phyloP scores from a whole-genome alignment of 2,113 vertebrate genomes.

The Entosphenus tridentatus region DNA sequence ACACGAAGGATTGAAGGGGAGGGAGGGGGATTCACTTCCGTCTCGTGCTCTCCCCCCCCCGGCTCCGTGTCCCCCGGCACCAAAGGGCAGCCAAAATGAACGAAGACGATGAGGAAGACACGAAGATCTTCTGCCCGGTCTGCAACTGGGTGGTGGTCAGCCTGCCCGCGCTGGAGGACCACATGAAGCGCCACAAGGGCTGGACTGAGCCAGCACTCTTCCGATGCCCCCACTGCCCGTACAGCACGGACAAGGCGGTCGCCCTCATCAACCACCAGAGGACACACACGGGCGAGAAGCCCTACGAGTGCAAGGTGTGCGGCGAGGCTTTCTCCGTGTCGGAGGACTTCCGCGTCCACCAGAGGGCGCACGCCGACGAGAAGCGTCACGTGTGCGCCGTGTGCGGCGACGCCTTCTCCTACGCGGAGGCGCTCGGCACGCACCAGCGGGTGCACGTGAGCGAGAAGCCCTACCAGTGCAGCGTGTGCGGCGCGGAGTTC shows the following conservation, averaged over 20 bases:
- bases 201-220: too few species aligned
- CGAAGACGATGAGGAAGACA: too few species aligned
- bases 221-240: conserved; percentile 1
- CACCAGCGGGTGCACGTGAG: background rate
- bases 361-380: background rate
- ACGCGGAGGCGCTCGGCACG: background rate
- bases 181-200: too few species aligned
- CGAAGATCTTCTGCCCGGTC: too few species aligned
- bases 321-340: background rate
- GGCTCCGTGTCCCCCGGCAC: too few species aligned
- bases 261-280: conserved; percentile 3
- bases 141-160: too few species aligned
- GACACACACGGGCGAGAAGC: conserved; percentile 1
- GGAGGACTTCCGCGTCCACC: background rate
- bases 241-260: background rate
- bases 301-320: background rate
- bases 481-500: conserved; percentile 2
- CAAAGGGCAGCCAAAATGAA: too few species aligned
- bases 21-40: too few species aligned
- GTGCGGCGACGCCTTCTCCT: background rate
- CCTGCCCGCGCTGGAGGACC: too few species aligned
- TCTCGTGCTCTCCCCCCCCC: too few species aligned
- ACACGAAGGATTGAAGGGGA: too few species aligned
- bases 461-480: conserved; percentile 1
- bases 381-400: background rate